A percentile compares a stretch with the other conserved stretches of the same genome.
phyloP scores from a whole-genome alignment of 2,888 invertebrate species.

The Rhopalosiphum nymphaeae region DNA sequence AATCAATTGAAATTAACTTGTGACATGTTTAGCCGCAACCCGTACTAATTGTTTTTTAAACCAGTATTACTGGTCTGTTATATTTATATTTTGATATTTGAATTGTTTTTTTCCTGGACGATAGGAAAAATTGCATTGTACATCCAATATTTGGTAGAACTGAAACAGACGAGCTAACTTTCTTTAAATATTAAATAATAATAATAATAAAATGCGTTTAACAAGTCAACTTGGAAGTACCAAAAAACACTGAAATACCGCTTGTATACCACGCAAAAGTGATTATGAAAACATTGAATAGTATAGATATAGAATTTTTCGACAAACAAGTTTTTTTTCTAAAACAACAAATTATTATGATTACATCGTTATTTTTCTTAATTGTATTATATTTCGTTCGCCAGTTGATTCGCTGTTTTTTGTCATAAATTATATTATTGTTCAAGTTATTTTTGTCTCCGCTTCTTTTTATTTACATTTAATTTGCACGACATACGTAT shows the following conservation, averaged over 20 bases:
- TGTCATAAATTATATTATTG: neutral
- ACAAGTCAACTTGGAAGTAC: neutral
- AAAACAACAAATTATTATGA: neutral
- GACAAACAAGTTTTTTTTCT: neutral
- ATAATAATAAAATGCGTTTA: neutral
- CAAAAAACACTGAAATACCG: neutral
- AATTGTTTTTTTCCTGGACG: neutral
- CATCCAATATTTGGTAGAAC: neutral
- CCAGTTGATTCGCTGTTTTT: neutral
- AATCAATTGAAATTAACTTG: neutral
- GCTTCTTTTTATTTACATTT: neutral
- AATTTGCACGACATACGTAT: neutral
- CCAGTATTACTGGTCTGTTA: neutral
- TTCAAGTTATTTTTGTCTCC: neutral
- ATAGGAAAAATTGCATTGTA: neutral
- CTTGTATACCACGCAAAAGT: neutral
- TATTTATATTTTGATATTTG: constrained; percentile 11
- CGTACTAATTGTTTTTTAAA: constrained; percentile 30
- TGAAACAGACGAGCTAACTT: neutral
- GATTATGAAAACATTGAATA: neutral
- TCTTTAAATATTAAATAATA: neutral
- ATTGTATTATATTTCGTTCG: neutral
- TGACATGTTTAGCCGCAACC: neutral
- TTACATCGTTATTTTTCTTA: neutral
- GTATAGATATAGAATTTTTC: neutral